phyloP scores from a whole-genome alignment of 2,113 vertebrate species.

The Agapornis roseicollis region DNA sequence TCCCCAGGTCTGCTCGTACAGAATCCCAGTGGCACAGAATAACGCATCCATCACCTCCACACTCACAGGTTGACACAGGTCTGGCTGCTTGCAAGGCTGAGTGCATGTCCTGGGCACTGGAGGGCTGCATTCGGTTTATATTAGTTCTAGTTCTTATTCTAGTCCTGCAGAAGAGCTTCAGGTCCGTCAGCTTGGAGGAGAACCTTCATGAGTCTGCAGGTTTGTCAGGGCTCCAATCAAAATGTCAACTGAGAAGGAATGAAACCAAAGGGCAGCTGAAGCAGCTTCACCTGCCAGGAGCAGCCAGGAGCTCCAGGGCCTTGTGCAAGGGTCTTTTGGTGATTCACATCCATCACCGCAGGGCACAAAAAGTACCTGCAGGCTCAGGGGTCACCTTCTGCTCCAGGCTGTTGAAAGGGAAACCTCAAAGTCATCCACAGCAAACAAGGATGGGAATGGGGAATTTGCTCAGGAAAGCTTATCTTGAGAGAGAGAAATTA shows the following conservation, averaged over 20 bases:
- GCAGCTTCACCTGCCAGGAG: background rate
- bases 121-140: background rate
- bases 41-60: background rate
- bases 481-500: background rate
- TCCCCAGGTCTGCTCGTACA: background rate
- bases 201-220: background rate
- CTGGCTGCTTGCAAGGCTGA: background rate
- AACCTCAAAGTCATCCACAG: rapidly evolving
- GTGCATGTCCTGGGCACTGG: background rate
- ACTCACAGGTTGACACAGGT: background rate
- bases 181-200: background rate
- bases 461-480: background rate
- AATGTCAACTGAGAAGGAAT: background rate
- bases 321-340: background rate
- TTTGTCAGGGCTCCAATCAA: background rate
- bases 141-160: background rate
- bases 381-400: background rate
- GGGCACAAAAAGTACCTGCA: background rate
- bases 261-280: background rate
- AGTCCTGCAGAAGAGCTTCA: background rate
- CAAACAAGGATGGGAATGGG: background rate
- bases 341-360: background rate
- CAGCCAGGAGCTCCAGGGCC: background rate
- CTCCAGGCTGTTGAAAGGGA: rapidly evolving
- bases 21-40: background rate